Evolutionary conservation across 2,797 vertebrate genomes (phyloP), one percentile per base, ranked within the genome.

Genomic region (Rhadinocentrus ornatus): DNA sequence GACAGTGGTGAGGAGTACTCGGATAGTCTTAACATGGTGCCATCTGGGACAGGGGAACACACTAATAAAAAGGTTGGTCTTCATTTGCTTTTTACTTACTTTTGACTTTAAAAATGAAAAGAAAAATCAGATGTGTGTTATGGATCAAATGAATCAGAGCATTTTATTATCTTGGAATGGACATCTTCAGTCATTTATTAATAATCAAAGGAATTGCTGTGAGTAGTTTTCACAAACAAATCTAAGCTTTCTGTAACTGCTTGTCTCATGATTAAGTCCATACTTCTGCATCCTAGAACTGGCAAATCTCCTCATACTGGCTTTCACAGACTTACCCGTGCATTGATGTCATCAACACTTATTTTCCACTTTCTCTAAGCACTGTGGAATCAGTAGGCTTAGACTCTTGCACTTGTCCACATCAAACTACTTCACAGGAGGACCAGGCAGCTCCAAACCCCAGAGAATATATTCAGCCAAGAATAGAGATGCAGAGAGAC

Each of bases 1-100:
- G 91, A 93, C 78, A 84, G 81, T 54, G 86, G 80, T 50, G 90
- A 93, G 18, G 91, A 91, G 37, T 93, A 89, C 73, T 85, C 65
- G 0, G 93, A 94, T 86, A 94, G 93, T 86, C 90, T 95, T 79
- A 82, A 94, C 86, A 82, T 74, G 52, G 60, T 9, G 50, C 60
- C 64, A 29, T 55, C 73, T 0, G 24, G 39, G 69, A 81, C 32
- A 1, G 20, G 76, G 66, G 64, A 13, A 24, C 41, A 29, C 10
- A 0, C 46, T n/a, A 46, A 67, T 12, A 71, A 29, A 82, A 87
- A 87, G 93, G 93, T 92, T 72, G 41, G 90, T 82, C 44, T 48
- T 71, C 32, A 22, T 58, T 27, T 34, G 9, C 10, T 26, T 7
- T 56, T 61, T 31, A n/a, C 63, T 70, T 50, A 26, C 57, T 46